Percentiles rank a stretch among this genome's conserved stretches.
These are phyloP conservation scores for Myathropa florea DNA, from an alignment of 2,888 invertebrate genomes.

Conservation along the genomic window DNA sequence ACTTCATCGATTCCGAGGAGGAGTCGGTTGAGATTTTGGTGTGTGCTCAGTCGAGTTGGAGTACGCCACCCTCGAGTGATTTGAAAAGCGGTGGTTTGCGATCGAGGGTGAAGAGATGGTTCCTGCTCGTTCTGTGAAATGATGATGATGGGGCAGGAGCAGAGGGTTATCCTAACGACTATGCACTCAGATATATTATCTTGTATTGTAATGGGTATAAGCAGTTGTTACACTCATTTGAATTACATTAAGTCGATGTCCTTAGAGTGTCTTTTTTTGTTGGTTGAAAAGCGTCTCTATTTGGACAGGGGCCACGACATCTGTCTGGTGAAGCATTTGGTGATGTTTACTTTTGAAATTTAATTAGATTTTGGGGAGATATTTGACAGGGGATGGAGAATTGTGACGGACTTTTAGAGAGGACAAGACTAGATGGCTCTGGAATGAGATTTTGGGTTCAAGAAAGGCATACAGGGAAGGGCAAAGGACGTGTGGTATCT, in stretches of 20 bases:
- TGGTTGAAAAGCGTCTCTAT: not conserved
- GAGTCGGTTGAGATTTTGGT: not conserved
- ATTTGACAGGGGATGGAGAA: not conserved
- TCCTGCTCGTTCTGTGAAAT: too few relatives aligned
- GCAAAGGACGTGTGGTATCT: too few relatives aligned
- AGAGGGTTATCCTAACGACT: constrained; percentile 10
- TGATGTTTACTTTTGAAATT: not conserved
- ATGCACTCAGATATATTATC: constrained; percentile 59
- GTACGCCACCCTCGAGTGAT: not conserved
- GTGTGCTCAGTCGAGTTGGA: not conserved
- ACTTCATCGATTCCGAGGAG: constrained; percentile 53
- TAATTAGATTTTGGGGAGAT: not conserved
- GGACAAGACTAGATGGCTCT: too few relatives aligned
- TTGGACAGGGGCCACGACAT: not conserved
- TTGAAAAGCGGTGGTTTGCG: not conserved
- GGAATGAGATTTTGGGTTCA: too few relatives aligned
- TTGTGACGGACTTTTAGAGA: not conserved
- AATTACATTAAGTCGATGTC: constrained; percentile 46
- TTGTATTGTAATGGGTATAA: constrained; percentile 40
- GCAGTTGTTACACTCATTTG: constrained; percentile 57
- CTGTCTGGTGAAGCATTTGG: not conserved
- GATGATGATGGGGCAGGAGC: not conserved
- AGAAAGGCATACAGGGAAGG: too few relatives aligned
- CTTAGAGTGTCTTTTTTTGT: not conserved
- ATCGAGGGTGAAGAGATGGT: too few relatives aligned